Conservation (phyloP, 2,888 invertebrate species). For the Biston betularia region DNA sequence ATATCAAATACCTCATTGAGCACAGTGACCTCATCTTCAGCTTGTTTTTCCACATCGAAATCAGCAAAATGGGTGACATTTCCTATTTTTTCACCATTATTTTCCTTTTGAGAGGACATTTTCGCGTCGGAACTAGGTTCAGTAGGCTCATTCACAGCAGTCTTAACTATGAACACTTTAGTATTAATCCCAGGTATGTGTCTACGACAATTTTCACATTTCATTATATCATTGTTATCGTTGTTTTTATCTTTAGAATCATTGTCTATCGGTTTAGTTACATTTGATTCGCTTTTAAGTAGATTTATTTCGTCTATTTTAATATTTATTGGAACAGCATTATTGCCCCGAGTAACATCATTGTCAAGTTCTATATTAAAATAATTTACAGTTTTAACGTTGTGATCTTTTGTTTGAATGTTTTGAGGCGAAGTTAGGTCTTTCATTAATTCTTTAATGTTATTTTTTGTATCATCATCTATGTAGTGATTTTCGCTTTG, state of each 20-base stretch:
- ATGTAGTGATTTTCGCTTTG: slow-evolving; percentile 48
- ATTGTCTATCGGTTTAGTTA: slow-evolving; percentile 3
- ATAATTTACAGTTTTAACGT: slow-evolving; percentile 68
- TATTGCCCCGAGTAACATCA: slow-evolving; percentile 24
- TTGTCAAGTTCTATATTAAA: slow-evolving; percentile 70
- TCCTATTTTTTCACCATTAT: slow-evolving; percentile 40
- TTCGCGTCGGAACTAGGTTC: slow-evolving; percentile 43
- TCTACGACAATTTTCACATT: slow-evolving; percentile 66
- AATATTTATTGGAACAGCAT: slow-evolving; percentile 28
- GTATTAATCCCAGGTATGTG: slow-evolving; percentile 40
- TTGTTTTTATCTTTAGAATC: slow-evolving; percentile 10
- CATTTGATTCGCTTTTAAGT: slow-evolving; percentile 11
- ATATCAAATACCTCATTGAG: slow-evolving; percentile 62
- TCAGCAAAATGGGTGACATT: slow-evolving; percentile 61
- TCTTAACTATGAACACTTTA: slow-evolving; percentile 58
- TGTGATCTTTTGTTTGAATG: slow-evolving; percentile 61
- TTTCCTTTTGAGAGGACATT: slow-evolving; percentile 46
- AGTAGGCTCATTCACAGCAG: slow-evolving; percentile 53
- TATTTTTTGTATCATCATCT: slow-evolving; percentile 41
- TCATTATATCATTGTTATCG: slow-evolving; percentile 34
- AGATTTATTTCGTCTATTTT: slow-evolving; percentile 29
- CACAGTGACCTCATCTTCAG: slow-evolving; percentile 56
- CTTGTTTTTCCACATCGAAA: slow-evolving; percentile 51
- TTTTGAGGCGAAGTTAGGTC: slow-evolving; percentile 69
- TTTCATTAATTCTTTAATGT: slow-evolving; percentile 65